Percentiles rank a stretch among this genome's conserved stretches.
Evolutionary conservation across 2,888 invertebrate species (phyloP).

Genomic region (Clanis bilineata): DNA sequence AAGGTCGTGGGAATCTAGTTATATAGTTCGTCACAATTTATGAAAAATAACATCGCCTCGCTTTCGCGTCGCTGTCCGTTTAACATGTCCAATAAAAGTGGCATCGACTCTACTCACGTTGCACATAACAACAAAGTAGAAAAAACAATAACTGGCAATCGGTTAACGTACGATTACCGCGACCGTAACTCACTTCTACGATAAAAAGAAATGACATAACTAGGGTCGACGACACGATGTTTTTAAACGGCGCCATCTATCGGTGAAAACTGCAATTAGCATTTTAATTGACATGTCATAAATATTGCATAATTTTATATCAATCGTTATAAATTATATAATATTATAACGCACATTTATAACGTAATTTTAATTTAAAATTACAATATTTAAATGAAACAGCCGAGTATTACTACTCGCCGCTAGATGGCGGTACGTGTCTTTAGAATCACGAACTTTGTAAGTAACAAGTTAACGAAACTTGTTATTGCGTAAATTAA

Average conservation of each 20-base stretch:
- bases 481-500: conserved; percentile 11
- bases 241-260: conserved; percentile 54
- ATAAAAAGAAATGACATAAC: conserved; percentile 45
- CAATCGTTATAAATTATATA: too few species aligned
- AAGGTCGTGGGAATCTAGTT: too few species aligned
- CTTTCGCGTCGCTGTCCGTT: too few species aligned
- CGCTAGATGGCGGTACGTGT: conserved; percentile 46
- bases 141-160: conserved; percentile 40
- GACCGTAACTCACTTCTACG: conserved; percentile 32
- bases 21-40: too few species aligned
- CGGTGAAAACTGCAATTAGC: conserved; percentile 21
- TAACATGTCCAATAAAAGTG: conserved; percentile 19
- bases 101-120: conserved; percentile 12
- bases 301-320: too few species aligned
- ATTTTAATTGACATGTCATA: conserved; percentile 14
- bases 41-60: too few species aligned
- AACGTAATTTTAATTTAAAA: neutral
- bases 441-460: neutral
- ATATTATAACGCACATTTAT: neutral
- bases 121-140: conserved; percentile 28
- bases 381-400: neutral
- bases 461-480: conserved; percentile 4
- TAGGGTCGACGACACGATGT: conserved; percentile 18
- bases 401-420: conserved; percentile 32
- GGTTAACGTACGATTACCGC: conserved; percentile 62